Evolutionary conservation across 2,113 vertebrate species (phyloP).

Genomic region (Nesospiza acunhae): DNA sequence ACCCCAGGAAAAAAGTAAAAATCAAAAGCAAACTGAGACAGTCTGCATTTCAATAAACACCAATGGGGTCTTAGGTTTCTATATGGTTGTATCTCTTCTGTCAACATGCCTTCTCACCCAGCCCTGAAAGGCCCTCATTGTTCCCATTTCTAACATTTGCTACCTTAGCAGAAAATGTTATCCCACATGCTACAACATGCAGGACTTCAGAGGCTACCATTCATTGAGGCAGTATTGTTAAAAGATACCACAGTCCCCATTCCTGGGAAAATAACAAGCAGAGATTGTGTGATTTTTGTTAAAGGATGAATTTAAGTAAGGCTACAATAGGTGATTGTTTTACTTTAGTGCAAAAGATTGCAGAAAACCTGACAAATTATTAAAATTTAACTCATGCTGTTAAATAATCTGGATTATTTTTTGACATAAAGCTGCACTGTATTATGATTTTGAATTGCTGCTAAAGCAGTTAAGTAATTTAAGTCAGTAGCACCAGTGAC

Average conservation of each 20-base stretch:
- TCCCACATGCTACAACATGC: not conserved
- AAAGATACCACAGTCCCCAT: not conserved
- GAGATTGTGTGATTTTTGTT: not conserved
- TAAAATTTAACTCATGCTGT: not conserved
- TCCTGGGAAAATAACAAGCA: not conserved
- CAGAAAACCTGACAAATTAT: not conserved
- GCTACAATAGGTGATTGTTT: not conserved
- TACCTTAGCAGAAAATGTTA: conserved; percentile 49
- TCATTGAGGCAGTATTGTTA: not conserved
- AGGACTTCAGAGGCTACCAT: not conserved
- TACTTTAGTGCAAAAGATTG: not conserved
- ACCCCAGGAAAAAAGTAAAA: not conserved
- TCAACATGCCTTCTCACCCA: conserved; percentile 32
- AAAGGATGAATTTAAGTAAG: not conserved
- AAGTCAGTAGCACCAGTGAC: not conserved
- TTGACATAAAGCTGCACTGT: not conserved
- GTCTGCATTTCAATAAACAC: conserved; percentile 16
- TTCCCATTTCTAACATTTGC: conserved; percentile 26
- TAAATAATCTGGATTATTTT: not conserved
- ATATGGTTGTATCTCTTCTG: conserved; percentile 34
- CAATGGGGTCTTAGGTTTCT: conserved; percentile 6
- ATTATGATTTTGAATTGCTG: not conserved
- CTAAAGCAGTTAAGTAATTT: not conserved
- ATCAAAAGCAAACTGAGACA: conserved; percentile 3
- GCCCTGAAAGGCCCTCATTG: conserved; percentile 39